Evolutionary conservation across 2,888 invertebrate species (phyloP).

Genomic region (Boloria selene): DNA sequence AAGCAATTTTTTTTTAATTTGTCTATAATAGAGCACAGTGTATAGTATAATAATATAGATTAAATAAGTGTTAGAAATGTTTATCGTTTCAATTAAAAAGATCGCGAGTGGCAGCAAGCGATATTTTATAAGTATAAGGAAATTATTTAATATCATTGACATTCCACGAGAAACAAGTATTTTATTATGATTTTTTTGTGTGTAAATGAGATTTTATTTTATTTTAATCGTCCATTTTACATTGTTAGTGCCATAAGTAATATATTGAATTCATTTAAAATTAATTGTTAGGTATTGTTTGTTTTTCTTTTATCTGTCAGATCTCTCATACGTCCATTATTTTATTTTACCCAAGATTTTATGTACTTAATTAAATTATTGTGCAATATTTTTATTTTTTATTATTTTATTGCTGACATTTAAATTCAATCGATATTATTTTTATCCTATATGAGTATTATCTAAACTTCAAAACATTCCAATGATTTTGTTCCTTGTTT

Average conservation of each 20-base stretch:
- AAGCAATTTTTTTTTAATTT: background rate
- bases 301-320: constrained; percentile 42
- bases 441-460: constrained; percentile 40
- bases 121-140: constrained; percentile 43
- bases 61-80: constrained; percentile 33
- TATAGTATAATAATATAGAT: constrained; percentile 23
- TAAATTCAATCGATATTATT: constrained; percentile 30
- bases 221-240: constrained; percentile 42
- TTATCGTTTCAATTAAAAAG: constrained; percentile 31
- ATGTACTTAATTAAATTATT: constrained; percentile 44
- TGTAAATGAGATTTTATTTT: constrained; percentile 37
- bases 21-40: constrained; percentile 7
- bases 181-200: constrained; percentile 38
- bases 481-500: constrained; percentile 33
- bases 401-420: constrained; percentile 25
- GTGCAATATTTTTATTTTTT: constrained; percentile 44
- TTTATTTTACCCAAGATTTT: constrained; percentile 39
- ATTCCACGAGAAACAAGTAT: constrained; percentile 46
- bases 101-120: constrained; percentile 26
- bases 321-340: constrained; percentile 60
- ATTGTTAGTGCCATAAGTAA: constrained; percentile 69
- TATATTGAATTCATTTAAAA: constrained; percentile 43
- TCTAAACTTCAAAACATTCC: constrained; percentile 31
- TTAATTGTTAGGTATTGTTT: constrained; percentile 27
- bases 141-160: constrained; percentile 43